Percentiles rank a stretch among this genome's conserved stretches.
These are phyloP conservation scores for Beris morrisii DNA, from an alignment of 2,888 invertebrate genomes.

Conservation along the genomic window DNA sequence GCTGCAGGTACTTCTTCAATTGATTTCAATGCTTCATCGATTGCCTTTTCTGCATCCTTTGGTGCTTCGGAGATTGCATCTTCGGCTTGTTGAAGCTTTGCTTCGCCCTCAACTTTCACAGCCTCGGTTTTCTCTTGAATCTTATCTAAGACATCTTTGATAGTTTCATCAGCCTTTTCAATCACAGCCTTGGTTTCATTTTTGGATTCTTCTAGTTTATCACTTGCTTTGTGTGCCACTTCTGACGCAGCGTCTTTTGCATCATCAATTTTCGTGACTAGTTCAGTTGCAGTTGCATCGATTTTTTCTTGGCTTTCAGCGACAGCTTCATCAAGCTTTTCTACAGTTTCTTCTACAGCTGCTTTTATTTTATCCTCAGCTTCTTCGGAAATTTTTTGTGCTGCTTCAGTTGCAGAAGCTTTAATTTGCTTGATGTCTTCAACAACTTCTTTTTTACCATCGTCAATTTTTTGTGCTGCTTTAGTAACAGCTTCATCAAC, in stretches of 20 bases:
- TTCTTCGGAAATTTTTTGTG: slow-evolving; percentile 31
- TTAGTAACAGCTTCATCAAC: slow-evolving; percentile 17
- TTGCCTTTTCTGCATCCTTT: slow-evolving; percentile 31
- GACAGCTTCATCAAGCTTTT: slow-evolving; percentile 26
- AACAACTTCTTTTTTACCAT: slow-evolving; percentile 14
- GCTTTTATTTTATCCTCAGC: slow-evolving; percentile 27
- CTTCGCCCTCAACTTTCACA: slow-evolving; percentile 31
- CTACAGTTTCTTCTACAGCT: slow-evolving; percentile 37
- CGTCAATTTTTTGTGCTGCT: neutral
- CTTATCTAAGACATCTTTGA: slow-evolving; percentile 37
- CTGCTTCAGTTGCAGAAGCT: neutral
- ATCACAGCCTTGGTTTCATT: slow-evolving; percentile 35
- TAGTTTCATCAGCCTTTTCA: slow-evolving; percentile 39
- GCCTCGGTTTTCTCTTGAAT: slow-evolving; percentile 17
- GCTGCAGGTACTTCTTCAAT: slow-evolving; percentile 9
- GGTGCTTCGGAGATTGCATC: neutral
- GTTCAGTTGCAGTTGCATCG: slow-evolving; percentile 18
- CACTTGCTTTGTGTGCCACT: slow-evolving; percentile 27
- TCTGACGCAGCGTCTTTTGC: neutral
- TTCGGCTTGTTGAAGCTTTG: slow-evolving; percentile 20
- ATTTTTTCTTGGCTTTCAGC: slow-evolving; percentile 26
- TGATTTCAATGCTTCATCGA: slow-evolving; percentile 25
- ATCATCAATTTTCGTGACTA: neutral
- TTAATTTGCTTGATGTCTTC: neutral
- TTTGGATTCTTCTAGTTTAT: slow-evolving; percentile 35